Base-by-base conservation (phyloP, 2,113 vertebrate species). In the Pelodiscus sinensis region DNA sequence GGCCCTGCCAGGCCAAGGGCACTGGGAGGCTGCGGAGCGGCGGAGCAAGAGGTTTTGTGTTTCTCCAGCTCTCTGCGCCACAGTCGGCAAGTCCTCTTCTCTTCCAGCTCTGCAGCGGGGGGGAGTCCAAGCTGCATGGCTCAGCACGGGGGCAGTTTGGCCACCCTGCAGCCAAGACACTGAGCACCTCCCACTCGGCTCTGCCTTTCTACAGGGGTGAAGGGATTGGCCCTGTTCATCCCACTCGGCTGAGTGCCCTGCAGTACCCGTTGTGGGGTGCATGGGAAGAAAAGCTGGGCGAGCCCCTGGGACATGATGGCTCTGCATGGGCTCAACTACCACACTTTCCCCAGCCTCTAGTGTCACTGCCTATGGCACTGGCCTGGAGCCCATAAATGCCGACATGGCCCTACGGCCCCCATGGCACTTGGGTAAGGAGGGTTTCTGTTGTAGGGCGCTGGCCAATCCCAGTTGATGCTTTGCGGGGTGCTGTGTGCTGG, bases 1-100 rank as follows among this genome's bases (percentile, higher is more conserved):
- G 78, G 81, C 86, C 56, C 75, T 78, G 87, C 92, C 85, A 86
- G 75, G 68, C 54, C 24, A 25, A 75, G 95, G 81, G 94, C 93
- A 92, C 92, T 82, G 14, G 27, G 56, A 22, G 77, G 29, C 3
- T 27, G 16, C 24, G 25, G 85, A n/a, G n/a, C 4, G 35, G 2
- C 71, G 29, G 87, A 25, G 22, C 6, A 1, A 56, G 52, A 35
- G 51, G 80, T 22, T 54, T 44, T 16, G 16, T n/a, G 25, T 22
- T 54, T 73, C 81, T 21, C 60, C 2, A 9, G 3, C 58, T 24
- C 12, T 52, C 27, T 79, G n/a, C 3, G 0, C 5, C 8, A 7
- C 10, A 14, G 1, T 24, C 18, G 3, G 50, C 78, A 52, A 55
- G 68, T 29, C 57, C 22, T 3, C 18, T 4, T 24, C 25, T 51